Evolutionary conservation across 2,797 vertebrate species (phyloP).

Genomic region (Chaenodraco wilsoni): DNA sequence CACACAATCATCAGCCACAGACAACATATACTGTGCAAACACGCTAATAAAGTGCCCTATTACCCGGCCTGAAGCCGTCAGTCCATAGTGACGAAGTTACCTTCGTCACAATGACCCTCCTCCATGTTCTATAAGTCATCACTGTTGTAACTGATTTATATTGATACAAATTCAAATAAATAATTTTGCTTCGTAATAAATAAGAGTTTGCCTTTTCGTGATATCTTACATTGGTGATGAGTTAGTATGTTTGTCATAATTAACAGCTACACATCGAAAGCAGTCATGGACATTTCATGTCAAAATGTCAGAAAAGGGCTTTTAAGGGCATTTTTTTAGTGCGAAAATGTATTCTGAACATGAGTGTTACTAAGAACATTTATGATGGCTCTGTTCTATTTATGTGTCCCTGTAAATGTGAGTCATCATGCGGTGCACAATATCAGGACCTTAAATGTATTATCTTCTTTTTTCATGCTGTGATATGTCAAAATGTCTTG

Average conservation of each 20-base stretch:
- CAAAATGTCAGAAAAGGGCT: neutral
- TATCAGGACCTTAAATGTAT: no score
- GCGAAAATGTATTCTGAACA: no score
- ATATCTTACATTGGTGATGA: neutral
- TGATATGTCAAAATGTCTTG: slow-evolving; percentile 7
- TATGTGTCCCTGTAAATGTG: no score
- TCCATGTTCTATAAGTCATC: neutral
- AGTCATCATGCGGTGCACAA: no score
- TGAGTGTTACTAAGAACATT: no score
- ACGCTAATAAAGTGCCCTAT: no score
- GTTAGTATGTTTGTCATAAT: neutral
- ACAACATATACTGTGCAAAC: no score
- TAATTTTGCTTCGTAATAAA: neutral
- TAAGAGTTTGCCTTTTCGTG: neutral
- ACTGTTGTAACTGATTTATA: neutral
- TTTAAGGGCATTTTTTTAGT: no score
- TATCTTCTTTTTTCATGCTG: neutral
- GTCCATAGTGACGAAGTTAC: no score
- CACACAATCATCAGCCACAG: no score
- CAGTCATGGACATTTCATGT: neutral
- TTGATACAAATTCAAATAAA: neutral
- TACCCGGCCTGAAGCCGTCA: no score
- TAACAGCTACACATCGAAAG: neutral
- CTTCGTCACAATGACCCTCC: neutral
- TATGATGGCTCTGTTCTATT: no score